Evolutionary conservation across 2,113 vertebrate genomes (phyloP), one percentile per base, ranked within the genome.

Genomic region (Lepus americanus): DNA sequence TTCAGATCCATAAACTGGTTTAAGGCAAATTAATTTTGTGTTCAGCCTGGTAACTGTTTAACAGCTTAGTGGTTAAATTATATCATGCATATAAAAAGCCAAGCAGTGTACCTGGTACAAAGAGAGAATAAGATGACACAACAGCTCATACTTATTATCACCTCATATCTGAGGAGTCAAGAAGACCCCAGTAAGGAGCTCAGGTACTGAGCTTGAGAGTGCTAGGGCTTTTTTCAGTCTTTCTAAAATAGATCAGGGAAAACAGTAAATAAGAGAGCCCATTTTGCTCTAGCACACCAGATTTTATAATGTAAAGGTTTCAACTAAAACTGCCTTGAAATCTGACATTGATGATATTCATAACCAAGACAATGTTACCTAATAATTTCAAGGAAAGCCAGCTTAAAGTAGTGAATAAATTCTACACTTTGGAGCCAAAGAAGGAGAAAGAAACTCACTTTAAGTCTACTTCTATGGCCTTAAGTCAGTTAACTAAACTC

Each of bases 361-460:
- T 90, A 95, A 19, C 55, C 31, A 78, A 88, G 8, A 39, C 25
- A n/a, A 19, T 33, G 64, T 61, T 89, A 33, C 22, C 53, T 90
- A 78, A 72, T 83, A 39, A 17, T 89, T 81, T n/a, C 23, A 77
- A 59, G 55, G 6, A 89, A 94, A 59, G 14, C 11, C 20, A 86
- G 2, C 13, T 20, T 82, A 70, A 85, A 83, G 49, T 86, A 91
- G 44, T 49, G 51, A 82, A 76, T 1, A 69, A 39, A 39, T 70
- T 69, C n/a, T 13, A 79, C 73, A 6, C 6, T 93, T 79, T 25
- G 4, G 27, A 59, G 55, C 14, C 55, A 59, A 59, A 59, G 19
- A 59, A 44, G 63, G 29, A 77, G 23, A 84, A 33, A 92, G 55
- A 94, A 94, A 87, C 11, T 89, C 31, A 49, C 9, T 72, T 49